Conservation (phyloP, 1,140 invertebrate genomes). For the Sycophila sp. region DNA sequence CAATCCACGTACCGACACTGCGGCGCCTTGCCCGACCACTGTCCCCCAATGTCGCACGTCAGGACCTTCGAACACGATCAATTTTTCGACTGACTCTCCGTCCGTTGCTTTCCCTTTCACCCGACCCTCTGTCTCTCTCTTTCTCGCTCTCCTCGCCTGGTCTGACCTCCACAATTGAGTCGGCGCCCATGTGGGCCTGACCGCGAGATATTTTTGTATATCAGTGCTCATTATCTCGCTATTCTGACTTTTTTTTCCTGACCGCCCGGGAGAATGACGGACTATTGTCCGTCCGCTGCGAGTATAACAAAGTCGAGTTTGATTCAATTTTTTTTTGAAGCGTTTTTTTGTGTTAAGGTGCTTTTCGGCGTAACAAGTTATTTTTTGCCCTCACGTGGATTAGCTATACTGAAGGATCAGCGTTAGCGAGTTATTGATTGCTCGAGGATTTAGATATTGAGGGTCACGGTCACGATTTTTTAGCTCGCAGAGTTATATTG, state of each 20-base stretch:
- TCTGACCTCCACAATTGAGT: constrained; percentile 20
- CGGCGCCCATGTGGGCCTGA: not conserved
- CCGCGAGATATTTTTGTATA: not conserved
- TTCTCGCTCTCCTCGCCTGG: too few species aligned
- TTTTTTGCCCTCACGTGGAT: too few species aligned
- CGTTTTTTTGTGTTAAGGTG: too few species aligned
- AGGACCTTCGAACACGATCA: constrained; percentile 72
- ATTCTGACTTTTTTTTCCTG: not conserved
- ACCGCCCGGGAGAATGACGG: not conserved
- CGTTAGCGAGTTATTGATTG: too few species aligned
- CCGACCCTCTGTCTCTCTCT: not conserved
- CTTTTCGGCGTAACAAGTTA: too few species aligned
- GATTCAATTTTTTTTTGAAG: too few species aligned
- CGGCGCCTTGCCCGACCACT: constrained; percentile 82
- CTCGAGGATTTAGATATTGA: too few species aligned
- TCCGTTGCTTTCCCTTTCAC: constrained; percentile 37
- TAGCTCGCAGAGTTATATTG: too few species aligned
- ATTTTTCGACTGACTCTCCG: constrained; percentile 44
- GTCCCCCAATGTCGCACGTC: constrained; percentile 82
- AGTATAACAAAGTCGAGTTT: too few species aligned
- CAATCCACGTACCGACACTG: constrained; percentile 90
- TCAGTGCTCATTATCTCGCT: not conserved
- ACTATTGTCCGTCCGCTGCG: too few species aligned
- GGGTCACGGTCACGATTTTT: too few species aligned
- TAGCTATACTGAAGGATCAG: too few species aligned